Evolutionary conservation across 1,140 invertebrate species (phyloP), one percentile per base, ranked within the genome.

Genomic region (Riptortus pedestris): DNA sequence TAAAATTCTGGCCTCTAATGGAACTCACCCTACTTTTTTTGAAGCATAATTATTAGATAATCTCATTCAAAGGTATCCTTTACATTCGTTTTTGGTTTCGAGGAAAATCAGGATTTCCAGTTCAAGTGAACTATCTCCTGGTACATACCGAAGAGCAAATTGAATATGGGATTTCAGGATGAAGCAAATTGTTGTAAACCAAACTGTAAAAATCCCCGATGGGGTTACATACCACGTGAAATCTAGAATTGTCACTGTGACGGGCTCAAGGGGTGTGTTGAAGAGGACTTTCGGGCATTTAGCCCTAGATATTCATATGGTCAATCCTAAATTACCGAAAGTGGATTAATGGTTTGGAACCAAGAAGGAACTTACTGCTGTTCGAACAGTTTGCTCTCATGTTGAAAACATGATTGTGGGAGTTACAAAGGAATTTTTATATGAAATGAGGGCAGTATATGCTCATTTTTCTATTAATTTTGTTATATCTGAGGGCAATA

Each of bases 401-500:
- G 96, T 99, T 73, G 87, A 95, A 76, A 99, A 99, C 75, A 97
- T 99, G 95, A 88, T 99, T 67, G 98, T 96, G 77, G 86, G 86
- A 63, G 87, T 89, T 12, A 86, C 83, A 0, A 77, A 93, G 79
- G 97, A 96, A 57, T 99, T 91, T 78, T 84, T 90, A 71, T 99
- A 99, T 79, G 99, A 99, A 82, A 99, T 99, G 97, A 83, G 96
- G 73, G 93, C 94, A 63, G 97, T 99, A 68, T 99, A 99, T 77
- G 96, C 96, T 76, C 97, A 99, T 80, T 99, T 99, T 80, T 97
- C 97, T 73, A 99, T 99, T 74, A 99, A 99, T 77, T 94, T 96
- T 76, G 91, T 95, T 18, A 93, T 95, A n/a, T 90, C 87, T 22
- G 91, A 98, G 70, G 85, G 82, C 64, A 93, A 95, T 74, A 76